Percentiles rank a stretch among this genome's conserved stretches.
Evolutionary conservation across 2,113 vertebrate species (phyloP).

Genomic region (Aythya baeri): DNA sequence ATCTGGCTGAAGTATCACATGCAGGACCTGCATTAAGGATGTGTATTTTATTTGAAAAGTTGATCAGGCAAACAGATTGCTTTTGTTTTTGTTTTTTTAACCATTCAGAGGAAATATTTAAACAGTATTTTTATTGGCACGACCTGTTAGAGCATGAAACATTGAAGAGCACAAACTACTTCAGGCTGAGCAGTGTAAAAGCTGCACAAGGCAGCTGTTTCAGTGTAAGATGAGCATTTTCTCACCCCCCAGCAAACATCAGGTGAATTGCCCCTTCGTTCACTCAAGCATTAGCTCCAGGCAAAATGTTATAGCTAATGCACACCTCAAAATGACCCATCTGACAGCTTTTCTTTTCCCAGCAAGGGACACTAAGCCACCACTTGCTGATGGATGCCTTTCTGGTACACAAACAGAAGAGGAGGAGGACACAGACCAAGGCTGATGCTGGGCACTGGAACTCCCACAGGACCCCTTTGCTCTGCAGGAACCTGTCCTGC

Average conservation of each 20-base stretch:
- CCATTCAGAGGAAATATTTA: background rate
- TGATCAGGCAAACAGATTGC: background rate
- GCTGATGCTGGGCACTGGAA: background rate
- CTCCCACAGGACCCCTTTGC: background rate
- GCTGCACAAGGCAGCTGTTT: background rate
- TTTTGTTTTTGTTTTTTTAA: background rate
- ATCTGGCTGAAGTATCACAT: background rate
- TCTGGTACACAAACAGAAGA: background rate
- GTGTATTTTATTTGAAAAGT: background rate
- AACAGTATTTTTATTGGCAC: background rate
- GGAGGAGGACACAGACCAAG: background rate
- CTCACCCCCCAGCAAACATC: background rate
- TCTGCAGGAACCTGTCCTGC: background rate
- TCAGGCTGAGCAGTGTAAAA: background rate
- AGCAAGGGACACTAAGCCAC: background rate
- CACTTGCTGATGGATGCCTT: background rate
- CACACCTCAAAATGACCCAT: background rate
- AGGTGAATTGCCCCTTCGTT: background rate
- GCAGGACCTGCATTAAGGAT: background rate
- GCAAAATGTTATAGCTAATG: background rate
- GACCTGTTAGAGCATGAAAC: background rate
- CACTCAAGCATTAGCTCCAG: background rate
- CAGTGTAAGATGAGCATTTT: background rate
- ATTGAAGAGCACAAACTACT: background rate
- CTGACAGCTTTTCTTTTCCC: background rate